Evolutionary conservation across 2,113 vertebrate species (phyloP), one percentile per base, ranked within the genome.

Genomic region (Choloepus hoffmanni): DNA sequence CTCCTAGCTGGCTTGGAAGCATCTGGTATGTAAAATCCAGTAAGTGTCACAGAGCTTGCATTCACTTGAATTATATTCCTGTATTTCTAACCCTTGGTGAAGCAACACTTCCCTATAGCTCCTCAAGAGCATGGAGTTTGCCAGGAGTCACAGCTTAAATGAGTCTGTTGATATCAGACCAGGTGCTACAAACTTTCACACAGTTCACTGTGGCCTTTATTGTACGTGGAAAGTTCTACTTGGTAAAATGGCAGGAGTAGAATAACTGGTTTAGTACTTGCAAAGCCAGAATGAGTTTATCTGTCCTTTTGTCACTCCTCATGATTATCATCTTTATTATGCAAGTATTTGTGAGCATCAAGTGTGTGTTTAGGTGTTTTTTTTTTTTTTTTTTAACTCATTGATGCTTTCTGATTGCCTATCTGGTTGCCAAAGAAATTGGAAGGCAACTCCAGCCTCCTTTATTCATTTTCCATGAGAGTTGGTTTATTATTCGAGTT

Each of bases 181-280:
- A 15, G 40, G 1, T 50, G 26, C 11, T 16, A 78, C 21, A 72
- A 91, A 89, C 40, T 85, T 96, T 94, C 11, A 21, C 70, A 58
- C n/a, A 65, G 14, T 91, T 72, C 72, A 23, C 26, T 18, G 26
- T 53, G 65, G 50, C 70, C 90, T 94, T 90, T 76, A 50, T 4
- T 43, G 18, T 12, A 53, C 1, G 2, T 85, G 82, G 67, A 70
- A 85, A 85, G 12, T 33, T 86, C 58, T 83, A 40, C 45, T 90
- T 68, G 24, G 21, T 45, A 76, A 85, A 96, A 84, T 24, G 9
- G 40, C 30, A 36, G 26, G n/a, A 91, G 94, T 19, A 73, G 94
- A 95, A 60, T 83, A 96, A 92, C 83, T 62, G 89, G 53, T 74
- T 97, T 96, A 70, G 26, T 58, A 15, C 63, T 95, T 96, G 82